Conservation (phyloP, 2,888 invertebrate species). For the Conchocele bisecta region DNA sequence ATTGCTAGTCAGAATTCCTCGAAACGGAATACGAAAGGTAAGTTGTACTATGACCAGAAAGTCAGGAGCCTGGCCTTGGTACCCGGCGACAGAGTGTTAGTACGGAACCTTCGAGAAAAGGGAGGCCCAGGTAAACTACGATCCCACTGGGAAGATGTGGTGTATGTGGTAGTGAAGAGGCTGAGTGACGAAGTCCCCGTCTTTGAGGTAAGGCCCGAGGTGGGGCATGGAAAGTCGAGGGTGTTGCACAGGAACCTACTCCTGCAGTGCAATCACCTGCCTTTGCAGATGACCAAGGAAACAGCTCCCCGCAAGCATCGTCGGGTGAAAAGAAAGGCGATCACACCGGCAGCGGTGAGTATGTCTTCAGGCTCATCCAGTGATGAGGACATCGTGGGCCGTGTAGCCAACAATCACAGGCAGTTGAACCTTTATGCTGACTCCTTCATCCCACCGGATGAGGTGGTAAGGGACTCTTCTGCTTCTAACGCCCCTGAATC, state of each 20-base stretch:
- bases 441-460: too few species aligned
- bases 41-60: background rate
- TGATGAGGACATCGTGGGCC: too few species aligned
- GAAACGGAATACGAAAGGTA: background rate
- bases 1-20: background rate
- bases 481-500: too few species aligned
- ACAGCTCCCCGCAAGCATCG: too few species aligned
- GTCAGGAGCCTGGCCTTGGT: background rate
- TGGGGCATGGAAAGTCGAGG: background rate
- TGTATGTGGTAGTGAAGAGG: background rate
- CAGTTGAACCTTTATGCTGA: too few species aligned
- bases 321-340: too few species aligned
- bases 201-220: constrained; percentile 13
- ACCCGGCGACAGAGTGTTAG: background rate
- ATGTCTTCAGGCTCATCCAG: too few species aligned
- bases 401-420: too few species aligned
- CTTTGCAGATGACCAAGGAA: background rate
- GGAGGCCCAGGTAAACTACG: background rate
- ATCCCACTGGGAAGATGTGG: constrained; percentile 11
- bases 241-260: constrained; percentile 11
- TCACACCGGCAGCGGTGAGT: too few species aligned
- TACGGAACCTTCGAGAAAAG: background rate
- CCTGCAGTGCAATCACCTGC: constrained; percentile 4
- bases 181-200: background rate
- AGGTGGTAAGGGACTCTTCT: too few species aligned